phyloP scores from a whole-genome alignment of 2,888 invertebrate genomes.

The Drosophila parthenogenetica region DNA sequence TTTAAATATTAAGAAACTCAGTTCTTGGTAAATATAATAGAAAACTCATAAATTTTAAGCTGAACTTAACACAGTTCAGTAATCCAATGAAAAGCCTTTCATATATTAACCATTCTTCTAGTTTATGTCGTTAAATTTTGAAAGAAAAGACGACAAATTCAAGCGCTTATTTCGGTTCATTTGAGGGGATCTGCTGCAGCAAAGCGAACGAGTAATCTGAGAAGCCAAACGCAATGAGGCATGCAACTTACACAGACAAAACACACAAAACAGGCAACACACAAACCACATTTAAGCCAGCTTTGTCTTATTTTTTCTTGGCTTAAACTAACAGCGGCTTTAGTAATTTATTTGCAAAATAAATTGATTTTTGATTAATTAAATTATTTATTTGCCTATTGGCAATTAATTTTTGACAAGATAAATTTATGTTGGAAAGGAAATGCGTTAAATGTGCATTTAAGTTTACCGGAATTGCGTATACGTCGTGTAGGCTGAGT shows the following conservation, averaged over 20 bases:
- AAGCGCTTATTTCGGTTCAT: constrained; percentile 63
- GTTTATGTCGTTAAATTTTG: constrained; percentile 7
- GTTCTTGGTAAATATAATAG: too few relatives aligned
- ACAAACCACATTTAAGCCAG: constrained; percentile 26
- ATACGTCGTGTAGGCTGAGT: constrained; percentile 15
- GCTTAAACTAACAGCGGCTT: constrained; percentile 5
- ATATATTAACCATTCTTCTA: background rate
- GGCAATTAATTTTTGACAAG: constrained; percentile 44
- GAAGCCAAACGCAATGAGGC: constrained; percentile 40
- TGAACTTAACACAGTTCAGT: constrained; percentile 1
- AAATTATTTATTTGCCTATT: constrained; percentile 51
- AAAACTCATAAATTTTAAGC: constrained; percentile 5
- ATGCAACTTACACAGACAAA: constrained; percentile 40
- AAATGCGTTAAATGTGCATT: constrained; percentile 49
- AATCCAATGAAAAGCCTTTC: constrained; percentile 1
- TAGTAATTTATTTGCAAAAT: background rate
- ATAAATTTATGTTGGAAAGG: constrained; percentile 40
- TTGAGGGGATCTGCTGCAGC: constrained; percentile 46
- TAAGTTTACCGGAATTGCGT: constrained; percentile 34
- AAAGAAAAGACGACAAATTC: constrained; percentile 11
- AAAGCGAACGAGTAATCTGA: constrained; percentile 23
- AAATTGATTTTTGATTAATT: constrained; percentile 62
- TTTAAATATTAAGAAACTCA: too few relatives aligned
- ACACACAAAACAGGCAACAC: constrained; percentile 1
- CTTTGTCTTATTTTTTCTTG: constrained; percentile 35